Evolutionary conservation across 2,113 vertebrate species (phyloP).

Genomic region (Burhinus bistriatus): DNA sequence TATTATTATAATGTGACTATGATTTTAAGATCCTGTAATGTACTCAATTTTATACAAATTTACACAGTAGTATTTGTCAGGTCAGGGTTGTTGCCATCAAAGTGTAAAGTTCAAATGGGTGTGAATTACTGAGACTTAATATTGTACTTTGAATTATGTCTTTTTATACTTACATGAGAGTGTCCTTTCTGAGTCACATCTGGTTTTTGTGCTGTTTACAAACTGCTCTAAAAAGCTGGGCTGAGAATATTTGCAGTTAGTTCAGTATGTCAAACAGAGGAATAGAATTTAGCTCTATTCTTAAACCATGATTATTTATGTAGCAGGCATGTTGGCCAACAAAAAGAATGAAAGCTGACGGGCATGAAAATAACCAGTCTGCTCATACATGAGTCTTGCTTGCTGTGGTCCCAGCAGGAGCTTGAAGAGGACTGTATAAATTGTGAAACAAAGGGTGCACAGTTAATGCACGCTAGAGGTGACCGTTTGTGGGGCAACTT

Average conservation of each 20-base stretch:
- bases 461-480: background rate
- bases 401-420: background rate
- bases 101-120: background rate
- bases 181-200: background rate
- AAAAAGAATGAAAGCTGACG: constrained; percentile 21
- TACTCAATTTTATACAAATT: background rate
- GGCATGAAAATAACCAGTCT: constrained; percentile 8
- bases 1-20: background rate
- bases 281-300: constrained; percentile 57
- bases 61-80: background rate
- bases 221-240: constrained; percentile 56
- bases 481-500: background rate
- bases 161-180: background rate
- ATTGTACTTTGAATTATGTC: background rate
- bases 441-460: background rate
- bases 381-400: background rate
- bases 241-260: constrained; percentile 32
- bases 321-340: constrained; percentile 22
- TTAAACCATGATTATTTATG: constrained; percentile 60
- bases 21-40: background rate
- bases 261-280: constrained; percentile 40
- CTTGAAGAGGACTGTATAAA: background rate
- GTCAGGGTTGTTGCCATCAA: background rate
- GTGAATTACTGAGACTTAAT: background rate
- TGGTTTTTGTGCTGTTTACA: constrained; percentile 47